Conservation (phyloP, 2,888 invertebrate species). For the Punctoribates punctum region DNA sequence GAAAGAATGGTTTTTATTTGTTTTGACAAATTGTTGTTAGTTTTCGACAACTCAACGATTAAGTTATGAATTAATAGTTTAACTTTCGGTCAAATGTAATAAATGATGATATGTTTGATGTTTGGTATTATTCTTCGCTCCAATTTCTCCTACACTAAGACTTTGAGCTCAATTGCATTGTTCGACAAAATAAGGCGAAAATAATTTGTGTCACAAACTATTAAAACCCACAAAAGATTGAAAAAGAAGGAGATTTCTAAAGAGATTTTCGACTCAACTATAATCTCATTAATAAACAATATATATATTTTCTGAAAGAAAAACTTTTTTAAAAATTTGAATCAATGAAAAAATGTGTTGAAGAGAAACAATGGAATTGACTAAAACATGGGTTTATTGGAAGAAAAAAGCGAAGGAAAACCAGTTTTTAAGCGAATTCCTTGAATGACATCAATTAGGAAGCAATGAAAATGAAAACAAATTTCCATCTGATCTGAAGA, state of each 20-base stretch:
- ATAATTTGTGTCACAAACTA: conserved; percentile 33
- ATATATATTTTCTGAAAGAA: background rate
- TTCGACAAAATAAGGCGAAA: conserved; percentile 32
- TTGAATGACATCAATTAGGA: conserved; percentile 32
- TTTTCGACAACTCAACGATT: background rate
- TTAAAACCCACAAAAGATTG: conserved; percentile 22
- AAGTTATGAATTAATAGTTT: conserved; percentile 25
- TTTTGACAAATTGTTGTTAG: conserved; percentile 29
- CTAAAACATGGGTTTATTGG: background rate
- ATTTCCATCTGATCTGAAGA: conserved; percentile 14
- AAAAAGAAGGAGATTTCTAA: background rate
- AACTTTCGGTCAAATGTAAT: conserved; percentile 20
- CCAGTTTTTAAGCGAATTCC: conserved; percentile 11
- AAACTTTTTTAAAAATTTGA: background rate
- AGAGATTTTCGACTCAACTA: conserved; percentile 28
- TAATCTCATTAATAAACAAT: conserved; percentile 38
- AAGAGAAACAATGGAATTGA: conserved; percentile 8
- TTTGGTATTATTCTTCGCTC: conserved; percentile 24
- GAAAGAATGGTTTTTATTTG: background rate
- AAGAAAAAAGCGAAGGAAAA: background rate
- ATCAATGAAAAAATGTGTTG: conserved; percentile 34
- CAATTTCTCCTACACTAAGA: conserved; percentile 30
- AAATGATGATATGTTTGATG: conserved; percentile 27
- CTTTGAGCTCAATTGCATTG: conserved; percentile 28
- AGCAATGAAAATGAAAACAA: conserved; percentile 26